phyloP scores from a whole-genome alignment of 2,888 invertebrate genomes.

The Orthonychiurus folsomi region DNA sequence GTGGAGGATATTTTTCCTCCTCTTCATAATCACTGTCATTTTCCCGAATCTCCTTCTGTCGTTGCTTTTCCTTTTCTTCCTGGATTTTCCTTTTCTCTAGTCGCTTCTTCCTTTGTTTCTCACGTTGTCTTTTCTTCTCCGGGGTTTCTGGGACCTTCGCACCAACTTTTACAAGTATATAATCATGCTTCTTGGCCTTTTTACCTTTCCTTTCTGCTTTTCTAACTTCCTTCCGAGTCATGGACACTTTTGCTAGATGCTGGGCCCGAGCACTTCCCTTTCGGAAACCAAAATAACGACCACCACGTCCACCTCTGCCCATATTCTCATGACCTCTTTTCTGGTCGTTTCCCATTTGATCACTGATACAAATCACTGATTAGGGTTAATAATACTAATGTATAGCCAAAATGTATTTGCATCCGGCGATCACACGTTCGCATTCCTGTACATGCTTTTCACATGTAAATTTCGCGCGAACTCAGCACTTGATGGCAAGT shows the following conservation, averaged over 20 bases:
- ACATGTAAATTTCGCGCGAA: too few species aligned
- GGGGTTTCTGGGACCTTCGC: slow-evolving; percentile 38
- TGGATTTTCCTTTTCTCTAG: slow-evolving; percentile 7
- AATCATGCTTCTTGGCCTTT: slow-evolving; percentile 52
- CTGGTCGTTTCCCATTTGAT: neutral
- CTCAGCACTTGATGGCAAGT: too few species aligned
- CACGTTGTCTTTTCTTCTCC: slow-evolving; percentile 17
- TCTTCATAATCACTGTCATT: slow-evolving; percentile 13
- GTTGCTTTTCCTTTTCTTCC: slow-evolving; percentile 19
- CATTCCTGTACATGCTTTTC: neutral
- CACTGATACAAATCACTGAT: too few species aligned
- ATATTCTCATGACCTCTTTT: too few species aligned
- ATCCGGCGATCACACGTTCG: too few species aligned
- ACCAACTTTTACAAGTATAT: slow-evolving; percentile 43
- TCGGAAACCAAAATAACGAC: neutral
- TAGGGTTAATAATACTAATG: too few species aligned
- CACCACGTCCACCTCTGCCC: neutral
- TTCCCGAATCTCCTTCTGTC: slow-evolving; percentile 18
- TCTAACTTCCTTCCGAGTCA: slow-evolving; percentile 59
- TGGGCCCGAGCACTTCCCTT: slow-evolving; percentile 7
- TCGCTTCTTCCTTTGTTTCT: slow-evolving; percentile 24
- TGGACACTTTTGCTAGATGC: slow-evolving; percentile 25
- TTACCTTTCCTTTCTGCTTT: slow-evolving; percentile 62
- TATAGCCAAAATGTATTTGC: too few species aligned
- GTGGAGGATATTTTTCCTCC: neutral